phyloP scores from a whole-genome alignment of 2,113 vertebrate species.

The Corydoras maculifer region DNA sequence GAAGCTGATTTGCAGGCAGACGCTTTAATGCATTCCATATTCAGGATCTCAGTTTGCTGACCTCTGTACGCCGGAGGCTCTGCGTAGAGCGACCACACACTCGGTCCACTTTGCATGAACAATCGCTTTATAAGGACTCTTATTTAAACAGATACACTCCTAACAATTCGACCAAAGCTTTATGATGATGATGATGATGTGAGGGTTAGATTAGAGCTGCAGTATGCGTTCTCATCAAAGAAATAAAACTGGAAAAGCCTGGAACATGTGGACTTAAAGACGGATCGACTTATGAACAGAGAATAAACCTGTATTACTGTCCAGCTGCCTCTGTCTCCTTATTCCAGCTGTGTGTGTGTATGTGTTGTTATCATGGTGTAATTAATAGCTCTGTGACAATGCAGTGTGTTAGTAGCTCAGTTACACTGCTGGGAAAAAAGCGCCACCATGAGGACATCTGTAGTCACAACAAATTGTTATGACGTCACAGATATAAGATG shows the following conservation, averaged over 20 bases:
- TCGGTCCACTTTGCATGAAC: conserved; percentile 57
- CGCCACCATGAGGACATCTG: neutral
- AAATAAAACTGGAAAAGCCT: conserved; percentile 35
- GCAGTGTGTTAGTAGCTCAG: too few relatives aligned
- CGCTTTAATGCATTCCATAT: conserved; percentile 53
- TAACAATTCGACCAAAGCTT: conserved; percentile 29
- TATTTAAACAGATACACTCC: conserved; percentile 41
- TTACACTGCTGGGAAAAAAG: too few relatives aligned
- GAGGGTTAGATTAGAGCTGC: neutral
- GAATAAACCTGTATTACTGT: too few relatives aligned
- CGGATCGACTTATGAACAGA: too few relatives aligned
- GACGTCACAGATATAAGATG: neutral
- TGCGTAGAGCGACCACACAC: conserved; percentile 56
- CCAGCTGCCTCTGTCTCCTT: too few relatives aligned
- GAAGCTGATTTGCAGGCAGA: conserved; percentile 52
- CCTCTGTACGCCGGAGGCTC: conserved; percentile 64
- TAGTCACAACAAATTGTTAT: too few relatives aligned
- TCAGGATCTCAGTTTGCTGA: conserved; percentile 65
- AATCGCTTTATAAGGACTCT: conserved; percentile 37
- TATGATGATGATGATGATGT: neutral
- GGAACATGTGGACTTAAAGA: conserved; percentile 15
- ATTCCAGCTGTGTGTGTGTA: too few relatives aligned
- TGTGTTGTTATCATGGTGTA: too few relatives aligned
- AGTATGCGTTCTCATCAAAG: too few relatives aligned
- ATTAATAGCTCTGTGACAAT: too few relatives aligned